These are phyloP conservation scores for Andinoacara biseriatus DNA, from an alignment of 2,113 vertebrate genomes.

Conservation along the genomic window DNA sequence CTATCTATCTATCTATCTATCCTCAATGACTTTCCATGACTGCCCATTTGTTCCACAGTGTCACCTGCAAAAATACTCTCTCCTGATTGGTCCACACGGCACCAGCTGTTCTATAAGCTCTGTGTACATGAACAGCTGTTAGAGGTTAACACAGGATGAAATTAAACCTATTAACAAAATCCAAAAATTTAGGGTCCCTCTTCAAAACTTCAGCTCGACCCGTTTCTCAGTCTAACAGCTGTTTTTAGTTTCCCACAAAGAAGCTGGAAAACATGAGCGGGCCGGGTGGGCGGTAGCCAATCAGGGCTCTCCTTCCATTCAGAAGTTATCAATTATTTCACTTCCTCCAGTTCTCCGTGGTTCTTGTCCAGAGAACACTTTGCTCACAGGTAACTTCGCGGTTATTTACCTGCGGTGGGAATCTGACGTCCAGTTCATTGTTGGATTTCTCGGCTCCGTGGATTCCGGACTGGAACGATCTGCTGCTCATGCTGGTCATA, in stretches of 20 bases:
- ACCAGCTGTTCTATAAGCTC: not conserved
- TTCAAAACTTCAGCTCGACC: not conserved
- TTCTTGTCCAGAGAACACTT: not conserved
- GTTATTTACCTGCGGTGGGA: conserved; percentile 13
- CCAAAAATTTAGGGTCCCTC: not conserved
- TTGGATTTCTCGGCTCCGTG: conserved; percentile 4
- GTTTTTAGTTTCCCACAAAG: not conserved
- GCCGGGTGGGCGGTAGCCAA: not conserved
- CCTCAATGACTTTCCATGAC: not conserved
- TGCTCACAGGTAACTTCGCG: not conserved
- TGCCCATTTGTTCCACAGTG: not conserved
- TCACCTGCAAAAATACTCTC: not conserved
- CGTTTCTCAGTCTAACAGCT: not conserved
- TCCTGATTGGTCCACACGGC: not conserved
- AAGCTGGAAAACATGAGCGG: not conserved
- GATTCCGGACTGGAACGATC: conserved; percentile 32
- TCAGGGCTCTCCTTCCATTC: not conserved
- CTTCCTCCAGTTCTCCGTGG: not conserved
- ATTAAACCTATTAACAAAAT: conserved; percentile 1
- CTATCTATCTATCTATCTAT: no score
- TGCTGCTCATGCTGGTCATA: conserved; percentile 61
- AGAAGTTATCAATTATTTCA: not conserved
- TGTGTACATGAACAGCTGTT: not conserved
- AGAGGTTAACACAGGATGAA: not conserved
- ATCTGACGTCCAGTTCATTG: conserved; percentile 26